A percentile compares a stretch with the other conserved stretches of the same genome.
Conservation (phyloP, 2,888 invertebrate species). For the Drosophila algonquin region DNA sequence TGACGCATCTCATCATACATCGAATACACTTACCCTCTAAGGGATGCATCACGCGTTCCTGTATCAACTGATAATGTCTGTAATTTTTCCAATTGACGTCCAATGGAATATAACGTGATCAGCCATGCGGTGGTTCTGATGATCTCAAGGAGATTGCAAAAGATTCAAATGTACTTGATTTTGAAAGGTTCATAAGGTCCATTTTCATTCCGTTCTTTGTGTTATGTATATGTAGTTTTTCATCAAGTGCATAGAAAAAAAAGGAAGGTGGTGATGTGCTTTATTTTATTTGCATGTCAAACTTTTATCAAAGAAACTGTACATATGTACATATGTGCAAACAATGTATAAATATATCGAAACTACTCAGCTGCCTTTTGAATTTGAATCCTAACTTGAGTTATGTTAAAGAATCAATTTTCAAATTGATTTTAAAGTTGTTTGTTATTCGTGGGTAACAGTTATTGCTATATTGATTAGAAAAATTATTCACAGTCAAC, state of each 20-base stretch:
- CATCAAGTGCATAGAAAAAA: no score
- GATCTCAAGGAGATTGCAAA: slow-evolving; percentile 4
- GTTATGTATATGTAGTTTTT: no score
- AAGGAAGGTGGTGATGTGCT: no score
- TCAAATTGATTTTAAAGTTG: no score
- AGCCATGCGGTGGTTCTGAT: no score
- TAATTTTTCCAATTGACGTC: slow-evolving; percentile 30
- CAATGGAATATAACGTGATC: slow-evolving; percentile 12
- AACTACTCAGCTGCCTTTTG: neutral
- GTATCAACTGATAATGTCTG: neutral
- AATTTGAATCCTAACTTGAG: neutral
- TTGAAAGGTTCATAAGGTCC: neutral
- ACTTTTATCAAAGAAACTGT: no score
- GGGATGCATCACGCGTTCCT: slow-evolving; percentile 19
- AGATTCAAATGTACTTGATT: neutral
- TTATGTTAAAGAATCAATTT: neutral
- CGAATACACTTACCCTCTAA: slow-evolving; percentile 26
- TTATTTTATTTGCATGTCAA: no score
- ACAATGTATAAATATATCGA: no score
- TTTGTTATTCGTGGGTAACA: neutral
- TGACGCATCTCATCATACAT: neutral
- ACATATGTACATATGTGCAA: no score
- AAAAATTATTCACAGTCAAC: no score
- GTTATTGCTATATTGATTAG: no score
- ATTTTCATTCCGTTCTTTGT: neutral